Evolutionary conservation across 2,797 vertebrate species (phyloP), one percentile per base, ranked within the genome.

Genomic region (Cetoscarus ocellatus): DNA sequence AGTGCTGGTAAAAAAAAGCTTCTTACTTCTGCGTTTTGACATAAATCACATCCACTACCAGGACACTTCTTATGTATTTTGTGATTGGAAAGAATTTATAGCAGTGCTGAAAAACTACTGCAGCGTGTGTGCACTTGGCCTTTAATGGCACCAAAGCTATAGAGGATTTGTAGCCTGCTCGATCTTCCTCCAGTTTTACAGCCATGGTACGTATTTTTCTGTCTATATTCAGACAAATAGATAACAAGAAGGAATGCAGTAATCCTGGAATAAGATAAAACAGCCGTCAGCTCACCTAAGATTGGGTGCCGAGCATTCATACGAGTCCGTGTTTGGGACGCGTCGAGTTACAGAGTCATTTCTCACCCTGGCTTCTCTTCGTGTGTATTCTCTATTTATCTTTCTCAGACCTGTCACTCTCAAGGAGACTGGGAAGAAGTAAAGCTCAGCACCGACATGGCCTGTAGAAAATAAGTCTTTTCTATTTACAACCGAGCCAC

Each of bases 81-180:
- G 67, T 75, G 77, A 85, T 88, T 79, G 74, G 76, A 57, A 51
- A 42, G 57, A 82, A 86, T 77, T 88, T 82, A 85, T 77, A 47
- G 74, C 57, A 0, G 15, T 43, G 56, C 73, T 83, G 53, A 79
- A 73, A 73, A 81, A 63, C 55, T 47, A 61, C 72, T 44, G 74
- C 66, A 27, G 65, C 8, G 6, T 9, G 52, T 57, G 61, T 61
- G 42, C 65, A 42, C 73, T 82, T 49, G 6, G 80, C 76, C 66
- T 85, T 73, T 88, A 82, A 84, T 77, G 74, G 76, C 83, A 80
- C 67, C 70, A 50, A 71, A 84, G 75, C 72, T 73, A n/a, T 39
- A 36, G 82, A 83, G 90, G 88, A 91, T 92, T 91, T 89, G 89
- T 86, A 58, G 85, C 84, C 52, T 1, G 0, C 12, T 0, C 60